These are phyloP conservation scores for Peromyscus polionotus DNA, from an alignment of 2,113 vertebrate species.

Conservation along the genomic window DNA sequence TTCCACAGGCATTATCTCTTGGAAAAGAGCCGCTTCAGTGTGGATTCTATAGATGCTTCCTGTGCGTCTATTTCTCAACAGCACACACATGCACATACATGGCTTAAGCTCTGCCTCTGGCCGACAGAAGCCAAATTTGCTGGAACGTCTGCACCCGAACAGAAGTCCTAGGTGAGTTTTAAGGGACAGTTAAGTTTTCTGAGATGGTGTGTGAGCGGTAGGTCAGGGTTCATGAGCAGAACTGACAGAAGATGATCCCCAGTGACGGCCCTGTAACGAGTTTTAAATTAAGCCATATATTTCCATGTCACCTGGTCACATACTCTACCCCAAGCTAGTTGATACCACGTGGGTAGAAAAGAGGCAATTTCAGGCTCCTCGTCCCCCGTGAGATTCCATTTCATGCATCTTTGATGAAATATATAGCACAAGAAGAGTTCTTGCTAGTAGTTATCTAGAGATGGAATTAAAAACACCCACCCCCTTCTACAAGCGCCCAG, in stretches of 20 bases:
- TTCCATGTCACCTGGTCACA: constrained; percentile 67
- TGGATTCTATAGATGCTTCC: constrained; percentile 49
- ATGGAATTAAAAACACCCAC: constrained; percentile 72
- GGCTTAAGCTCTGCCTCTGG: constrained; percentile 47
- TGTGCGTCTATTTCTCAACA: constrained; percentile 50
- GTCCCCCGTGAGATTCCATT: constrained; percentile 22
- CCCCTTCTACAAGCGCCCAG: constrained; percentile 37
- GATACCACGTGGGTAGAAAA: not conserved
- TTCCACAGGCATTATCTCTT: not conserved
- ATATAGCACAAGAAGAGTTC: constrained; percentile 52
- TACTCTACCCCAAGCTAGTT: not conserved
- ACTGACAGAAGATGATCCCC: constrained; percentile 50
- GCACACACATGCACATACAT: constrained; percentile 33
- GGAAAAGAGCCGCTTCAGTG: not conserved
- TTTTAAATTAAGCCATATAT: constrained; percentile 69
- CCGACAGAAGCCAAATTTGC: constrained; percentile 54
- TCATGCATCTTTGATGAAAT: constrained; percentile 62
- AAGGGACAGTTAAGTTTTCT: constrained; percentile 43
- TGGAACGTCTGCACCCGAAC: constrained; percentile 47
- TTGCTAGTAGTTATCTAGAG: constrained; percentile 65
- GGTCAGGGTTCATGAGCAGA: constrained; percentile 74
- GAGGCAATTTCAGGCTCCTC: constrained; percentile 2
- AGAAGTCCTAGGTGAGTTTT: constrained; percentile 52
- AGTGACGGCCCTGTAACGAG: constrained; percentile 60
- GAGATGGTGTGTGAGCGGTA: constrained; percentile 22